Base-by-base conservation (phyloP, 1,140 invertebrate genomes). In the Drosophila suzukii region DNA sequence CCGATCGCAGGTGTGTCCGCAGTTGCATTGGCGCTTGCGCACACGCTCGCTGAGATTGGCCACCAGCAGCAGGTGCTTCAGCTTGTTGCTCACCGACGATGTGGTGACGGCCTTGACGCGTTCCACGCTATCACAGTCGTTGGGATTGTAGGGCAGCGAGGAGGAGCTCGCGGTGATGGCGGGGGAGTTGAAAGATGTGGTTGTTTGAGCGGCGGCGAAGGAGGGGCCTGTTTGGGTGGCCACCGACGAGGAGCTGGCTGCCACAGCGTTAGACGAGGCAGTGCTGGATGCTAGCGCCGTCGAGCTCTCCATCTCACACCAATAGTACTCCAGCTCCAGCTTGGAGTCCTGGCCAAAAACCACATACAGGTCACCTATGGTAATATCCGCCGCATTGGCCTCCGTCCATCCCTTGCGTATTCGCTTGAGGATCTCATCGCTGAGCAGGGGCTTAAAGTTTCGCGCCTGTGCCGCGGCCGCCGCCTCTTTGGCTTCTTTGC, bases 281-380 rank as follows among this genome's bases (percentile, higher is more conserved):
- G 44, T 30, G 20, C 32, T 32, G 11, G 27, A 10, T 49, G 39
- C 67, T 0, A 30, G 43, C 20, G 36, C 46, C 24, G 73, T 32
- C 41, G 38, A 54, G 1, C 43, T 50, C 56, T 83, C 78, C 13
- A 62, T n/a, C 36, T 90, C 86, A 12, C 79, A 75, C 96, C 96
- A 98, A 93, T 96, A 96, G 92, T 98, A 98, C 91, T 98, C 96
- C 46, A 98, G 92, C 68, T 95, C 94, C 20, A 98, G 91, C 92
- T 96, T 97, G 0, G 95, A 96, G 73, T 97, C 96, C 55, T 94
- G 94, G 11, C 97, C 97, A 93, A 97, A 95, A 95, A 98, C 97
- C 65, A 98, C 93, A 93, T 97, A 98, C n/a, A 98, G 91, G 93
- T 98, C 97, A 0, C 97, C 97, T 46, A 98, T 94, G 34, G 96